Conservation (phyloP, 1,140 invertebrate genomes). For the Dreissena polymorpha region DNA sequence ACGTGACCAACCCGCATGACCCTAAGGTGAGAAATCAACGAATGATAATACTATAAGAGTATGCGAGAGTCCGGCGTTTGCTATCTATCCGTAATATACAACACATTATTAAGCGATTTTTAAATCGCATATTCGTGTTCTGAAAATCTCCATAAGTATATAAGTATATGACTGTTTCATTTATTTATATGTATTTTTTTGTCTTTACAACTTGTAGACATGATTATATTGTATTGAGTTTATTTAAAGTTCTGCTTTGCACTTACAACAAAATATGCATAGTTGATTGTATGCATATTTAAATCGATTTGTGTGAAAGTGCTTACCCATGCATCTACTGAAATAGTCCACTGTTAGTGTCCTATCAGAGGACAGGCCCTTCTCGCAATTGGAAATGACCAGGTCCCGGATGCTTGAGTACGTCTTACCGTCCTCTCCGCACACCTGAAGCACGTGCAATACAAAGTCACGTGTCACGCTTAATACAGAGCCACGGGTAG, state of each 20-base stretch:
- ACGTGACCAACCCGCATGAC: not conserved
- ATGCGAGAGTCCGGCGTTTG: not conserved
- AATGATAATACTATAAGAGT: not conserved
- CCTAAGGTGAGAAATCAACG: not conserved
- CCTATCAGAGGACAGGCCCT: not conserved
- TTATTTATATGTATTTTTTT: not conserved
- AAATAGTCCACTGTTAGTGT: constrained; percentile 15
- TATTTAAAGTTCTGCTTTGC: too few relatives aligned
- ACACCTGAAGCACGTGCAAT: constrained; percentile 12
- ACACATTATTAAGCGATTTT: too few relatives aligned
- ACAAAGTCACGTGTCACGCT: not conserved
- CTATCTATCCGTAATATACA: not conserved
- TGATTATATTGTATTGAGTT: too few relatives aligned
- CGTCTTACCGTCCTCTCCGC: constrained; percentile 19
- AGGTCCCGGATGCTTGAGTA: constrained; percentile 11
- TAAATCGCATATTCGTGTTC: not conserved
- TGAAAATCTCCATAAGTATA: not conserved
- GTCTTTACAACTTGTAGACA: not conserved
- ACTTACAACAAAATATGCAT: too few relatives aligned
- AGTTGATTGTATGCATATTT: too few relatives aligned
- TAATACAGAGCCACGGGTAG: too few relatives aligned
- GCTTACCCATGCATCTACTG: constrained; percentile 24
- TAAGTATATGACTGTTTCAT: not conserved
- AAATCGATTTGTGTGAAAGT: too few relatives aligned
- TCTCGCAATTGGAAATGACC: constrained; percentile 23